Evolutionary conservation across 2,113 vertebrate genomes (phyloP).

Genomic region (Gadus chalcogrammus): DNA sequence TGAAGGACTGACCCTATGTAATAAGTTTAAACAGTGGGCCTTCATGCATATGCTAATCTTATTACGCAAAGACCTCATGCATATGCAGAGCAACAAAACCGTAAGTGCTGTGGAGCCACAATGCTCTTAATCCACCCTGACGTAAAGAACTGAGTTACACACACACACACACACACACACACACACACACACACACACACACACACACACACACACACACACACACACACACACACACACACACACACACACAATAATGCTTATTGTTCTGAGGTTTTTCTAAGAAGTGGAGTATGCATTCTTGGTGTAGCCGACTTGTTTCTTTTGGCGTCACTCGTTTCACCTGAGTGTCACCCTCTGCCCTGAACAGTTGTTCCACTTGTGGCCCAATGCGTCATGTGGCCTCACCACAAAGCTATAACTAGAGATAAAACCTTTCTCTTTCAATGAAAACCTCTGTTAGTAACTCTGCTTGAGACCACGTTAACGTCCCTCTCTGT

Average conservation of each 20-base stretch:
- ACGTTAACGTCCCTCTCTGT: too few species aligned
- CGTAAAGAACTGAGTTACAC: not conserved
- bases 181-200: too few species aligned
- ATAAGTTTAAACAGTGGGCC: conserved; percentile 33
- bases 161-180: not conserved
- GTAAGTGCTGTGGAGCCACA: conserved; percentile 27
- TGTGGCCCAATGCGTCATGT: conserved; percentile 2
- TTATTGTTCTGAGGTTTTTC: not conserved
- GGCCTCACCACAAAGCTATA: conserved; percentile 21
- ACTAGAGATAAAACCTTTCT: conserved; percentile 2
- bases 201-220: too few species aligned
- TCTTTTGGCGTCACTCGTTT: not conserved
- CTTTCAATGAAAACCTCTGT: too few species aligned
- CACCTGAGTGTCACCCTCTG: not conserved
- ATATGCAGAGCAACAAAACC: conserved; percentile 38
- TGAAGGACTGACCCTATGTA: conserved; percentile 21
- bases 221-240: too few species aligned
- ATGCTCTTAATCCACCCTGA: not conserved
- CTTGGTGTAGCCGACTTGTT: not conserved
- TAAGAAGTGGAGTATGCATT: conserved; percentile 13
- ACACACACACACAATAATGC: conserved; percentile 8
- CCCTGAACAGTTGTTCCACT: conserved; percentile 1
- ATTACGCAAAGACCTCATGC: conserved; percentile 42
- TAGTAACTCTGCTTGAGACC: too few species aligned
- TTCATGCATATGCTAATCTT: conserved; percentile 60